Base-by-base conservation (phyloP, 53 echinoderm and acorn worm genomes). In the Crossaster papposus region DNA sequence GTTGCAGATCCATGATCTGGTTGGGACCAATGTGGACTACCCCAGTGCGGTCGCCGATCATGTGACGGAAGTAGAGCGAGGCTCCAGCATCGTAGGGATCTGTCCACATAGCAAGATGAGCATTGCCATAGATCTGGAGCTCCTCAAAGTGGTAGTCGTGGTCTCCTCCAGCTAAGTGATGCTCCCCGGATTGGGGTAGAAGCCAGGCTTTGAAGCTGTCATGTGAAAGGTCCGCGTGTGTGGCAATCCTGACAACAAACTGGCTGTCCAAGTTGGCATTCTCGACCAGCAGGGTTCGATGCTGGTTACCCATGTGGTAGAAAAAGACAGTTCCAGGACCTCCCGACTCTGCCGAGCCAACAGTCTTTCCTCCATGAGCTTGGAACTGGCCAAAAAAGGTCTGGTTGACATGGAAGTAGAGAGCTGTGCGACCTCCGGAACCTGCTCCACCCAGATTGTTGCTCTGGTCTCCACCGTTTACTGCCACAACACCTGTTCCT, bases 171-270 rank as follows among this genome's bases (percentile, higher is more conserved):
- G 96, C 93, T 80, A 96, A 89, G 84, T 90, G 90, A 51, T 96
- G 96, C 86, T 90, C 96, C 20, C 96, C 93, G 0, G 94, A 90
- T 54, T 96, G 96, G 29, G 96, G 96, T 10, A 96, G 92, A 72
- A 96, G 85, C 96, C 96, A 96, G 0, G 96, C 96, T 75, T 96
- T 96, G 72, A 96, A 96, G 75, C 93, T 94, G 83, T 96, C 96
- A 18, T 53, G 51, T 6, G 88, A 90, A 11, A 95, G 88, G 90
- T 96, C 96, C 2, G 89, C 35, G 79, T 96, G 93, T 23, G 76
- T 91, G 14, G 50, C 24, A 18, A 96, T 90, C 14, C 89, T 79
- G 13, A 51, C 54, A 20, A 94, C 92, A 70, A 80, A 80, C 33
- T 54, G 79, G 58, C 94, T 94, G 29, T 72, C 38, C 29, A 91